Base-by-base conservation (phyloP, 2,797 vertebrate species). In the Melanotaenia parkinsoni region DNA sequence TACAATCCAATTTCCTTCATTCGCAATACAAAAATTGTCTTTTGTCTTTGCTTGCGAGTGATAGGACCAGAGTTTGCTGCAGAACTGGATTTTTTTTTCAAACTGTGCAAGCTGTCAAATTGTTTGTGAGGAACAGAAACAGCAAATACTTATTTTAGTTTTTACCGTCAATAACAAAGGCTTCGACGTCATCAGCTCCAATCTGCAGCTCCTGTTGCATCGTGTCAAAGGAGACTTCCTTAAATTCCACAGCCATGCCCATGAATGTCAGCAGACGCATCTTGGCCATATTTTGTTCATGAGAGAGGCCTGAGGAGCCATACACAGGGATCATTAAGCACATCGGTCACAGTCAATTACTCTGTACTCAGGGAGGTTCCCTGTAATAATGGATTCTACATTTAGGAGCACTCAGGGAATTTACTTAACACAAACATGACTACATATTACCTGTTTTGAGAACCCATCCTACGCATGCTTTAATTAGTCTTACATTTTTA, bases 231-330 rank as follows among this genome's bases (percentile, higher is more conserved):
- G 94, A 97, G 86, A 99, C 96, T 89, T 99, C 98, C 91, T 99
- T 99, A 88, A 95, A 97, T 90, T 99, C 98, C 69, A 96, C 97
- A 18, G 98, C 97, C 98, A 99, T 99, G 80, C 98, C 98, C 98
- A 99, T 98, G 88, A 99, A 98, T 18, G 98, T 99, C 73, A 99
- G 95, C 65, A 99, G 94, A 82, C 98, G 96, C 98, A 99, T 99
- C 93, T 99, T 99, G 74, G 96, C 92, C 96, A 97, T 97, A 89
- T 99, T 99, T 85, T 99, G 98, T 87, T 99, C 97, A 0, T 99
- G 98, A 81, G 95, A 94, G 72, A 99, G 93, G 54, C 97, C 98
- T 99, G 81, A 37, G 64, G 69, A 88, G 62, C 88, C 94, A 93
- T 91, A 93, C 83, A 78, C 87, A 88, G 92, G 95, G 95, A 95